Conservation (phyloP, 1,140 invertebrate species). For the Paracyclopina nana region DNA sequence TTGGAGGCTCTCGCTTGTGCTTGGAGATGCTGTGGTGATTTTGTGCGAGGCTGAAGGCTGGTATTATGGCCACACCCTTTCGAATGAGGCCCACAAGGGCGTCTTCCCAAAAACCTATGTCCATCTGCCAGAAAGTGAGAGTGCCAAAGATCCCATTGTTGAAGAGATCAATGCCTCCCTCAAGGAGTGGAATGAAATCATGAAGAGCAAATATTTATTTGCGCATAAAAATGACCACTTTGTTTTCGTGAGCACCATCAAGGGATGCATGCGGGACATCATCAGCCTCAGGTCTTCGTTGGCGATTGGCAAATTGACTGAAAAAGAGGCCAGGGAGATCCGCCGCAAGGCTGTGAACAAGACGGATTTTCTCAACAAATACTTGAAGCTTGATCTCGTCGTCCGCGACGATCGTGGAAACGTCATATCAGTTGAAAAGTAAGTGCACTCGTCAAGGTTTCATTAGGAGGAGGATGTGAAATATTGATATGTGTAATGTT, state of each 20-base stretch:
- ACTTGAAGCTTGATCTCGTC: not conserved
- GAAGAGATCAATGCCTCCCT: not conserved
- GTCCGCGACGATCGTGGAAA: not conserved
- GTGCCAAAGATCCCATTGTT: not conserved
- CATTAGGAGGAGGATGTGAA: too few species aligned
- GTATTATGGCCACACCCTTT: not conserved
- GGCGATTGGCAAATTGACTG: not conserved
- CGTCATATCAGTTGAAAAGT: not conserved
- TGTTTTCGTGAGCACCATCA: conserved; percentile 1
- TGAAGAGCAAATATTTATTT: not conserved
- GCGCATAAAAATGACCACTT: not conserved
- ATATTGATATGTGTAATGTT: too few species aligned
- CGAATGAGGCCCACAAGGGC: not conserved
- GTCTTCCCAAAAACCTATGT: not conserved
- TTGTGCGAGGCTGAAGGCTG: not conserved
- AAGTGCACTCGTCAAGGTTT: too few species aligned
- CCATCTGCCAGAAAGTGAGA: not conserved
- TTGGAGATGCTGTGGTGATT: not conserved
- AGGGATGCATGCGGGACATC: conserved; percentile 3
- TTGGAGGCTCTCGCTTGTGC: too few species aligned
- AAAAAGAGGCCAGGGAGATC: conserved; percentile 11
- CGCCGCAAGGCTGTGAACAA: conserved; percentile 4
- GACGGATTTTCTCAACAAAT: conserved; percentile 12
- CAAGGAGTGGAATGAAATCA: not conserved
- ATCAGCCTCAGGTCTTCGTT: not conserved